phyloP scores from a whole-genome alignment of 2,888 invertebrate genomes.

The Ophraella communa region DNA sequence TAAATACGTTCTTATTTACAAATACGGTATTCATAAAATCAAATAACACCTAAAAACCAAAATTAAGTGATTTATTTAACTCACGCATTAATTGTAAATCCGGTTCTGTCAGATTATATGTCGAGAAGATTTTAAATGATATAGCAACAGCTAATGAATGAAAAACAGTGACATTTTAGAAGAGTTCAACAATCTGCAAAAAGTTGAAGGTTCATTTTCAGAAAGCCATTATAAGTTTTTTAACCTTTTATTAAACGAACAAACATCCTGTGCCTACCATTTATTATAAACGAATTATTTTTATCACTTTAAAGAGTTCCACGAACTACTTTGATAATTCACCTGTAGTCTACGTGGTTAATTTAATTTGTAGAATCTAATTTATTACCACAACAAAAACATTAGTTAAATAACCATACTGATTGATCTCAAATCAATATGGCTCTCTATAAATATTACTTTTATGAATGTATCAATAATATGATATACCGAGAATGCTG shows the following conservation, averaged over 20 bases:
- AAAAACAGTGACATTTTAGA: neutral
- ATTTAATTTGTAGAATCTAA: neutral
- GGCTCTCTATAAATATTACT: no score
- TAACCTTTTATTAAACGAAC: constrained; percentile 2
- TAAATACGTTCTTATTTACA: no score
- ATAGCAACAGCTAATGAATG: neutral
- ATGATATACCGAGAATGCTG: no score
- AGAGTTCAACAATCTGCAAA: constrained; percentile 1
- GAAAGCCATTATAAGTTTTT: neutral
- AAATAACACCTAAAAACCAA: no score
- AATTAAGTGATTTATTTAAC: neutral
- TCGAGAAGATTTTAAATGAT: neutral
- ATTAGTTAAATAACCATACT: no score
- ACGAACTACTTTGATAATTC: neutral
- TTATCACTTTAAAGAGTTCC: neutral
- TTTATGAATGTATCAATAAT: no score
- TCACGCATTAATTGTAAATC: neutral
- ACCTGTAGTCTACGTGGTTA: neutral
- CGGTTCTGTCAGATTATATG: neutral
- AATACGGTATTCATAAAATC: no score
- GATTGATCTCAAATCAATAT: no score
- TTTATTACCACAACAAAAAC: neutral
- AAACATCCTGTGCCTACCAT: constrained; percentile 1
- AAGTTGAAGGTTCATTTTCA: constrained; percentile 2
- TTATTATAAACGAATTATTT: neutral